Percentiles rank a stretch among this genome's conserved stretches.
Evolutionary conservation across 2,113 vertebrate species (phyloP).

Genomic region (Coptodon rendalli): DNA sequence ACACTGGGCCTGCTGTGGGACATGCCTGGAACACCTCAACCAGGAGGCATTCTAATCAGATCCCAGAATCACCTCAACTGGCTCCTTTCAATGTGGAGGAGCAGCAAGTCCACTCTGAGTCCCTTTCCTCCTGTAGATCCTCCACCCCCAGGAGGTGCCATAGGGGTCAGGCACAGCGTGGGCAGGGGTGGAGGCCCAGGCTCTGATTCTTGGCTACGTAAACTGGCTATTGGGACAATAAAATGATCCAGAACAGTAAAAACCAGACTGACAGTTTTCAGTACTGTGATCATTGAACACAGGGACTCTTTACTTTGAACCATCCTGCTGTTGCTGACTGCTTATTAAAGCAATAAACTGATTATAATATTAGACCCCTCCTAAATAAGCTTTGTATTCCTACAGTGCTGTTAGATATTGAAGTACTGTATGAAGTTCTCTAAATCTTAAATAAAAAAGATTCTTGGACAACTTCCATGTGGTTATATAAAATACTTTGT

Average conservation of each 20-base stretch:
- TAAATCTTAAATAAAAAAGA: not conserved
- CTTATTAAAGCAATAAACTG: not conserved
- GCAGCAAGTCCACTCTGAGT: not conserved
- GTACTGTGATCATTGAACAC: not conserved
- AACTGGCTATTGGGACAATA: not conserved
- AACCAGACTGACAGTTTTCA: not conserved
- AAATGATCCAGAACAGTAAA: not conserved
- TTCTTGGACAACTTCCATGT: not conserved
- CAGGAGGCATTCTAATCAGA: not conserved
- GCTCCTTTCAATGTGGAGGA: not conserved
- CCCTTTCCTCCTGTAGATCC: not conserved
- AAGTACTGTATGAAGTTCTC: not conserved
- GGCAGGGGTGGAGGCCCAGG: not conserved
- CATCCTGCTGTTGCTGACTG: not conserved
- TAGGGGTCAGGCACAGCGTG: not conserved
- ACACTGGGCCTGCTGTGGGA: not conserved
- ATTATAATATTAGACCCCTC: not conserved
- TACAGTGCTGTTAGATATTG: not conserved
- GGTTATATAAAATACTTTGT: not conserved
- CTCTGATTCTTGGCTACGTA: not conserved
- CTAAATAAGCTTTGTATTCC: not conserved
- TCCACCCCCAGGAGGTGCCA: not conserved
- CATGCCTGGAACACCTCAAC: not conserved
- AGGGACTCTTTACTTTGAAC: not conserved
- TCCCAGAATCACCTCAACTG: not conserved